Evolutionary conservation across 2,113 vertebrate species (phyloP).

Genomic region (Copsychus sechellarum): DNA sequence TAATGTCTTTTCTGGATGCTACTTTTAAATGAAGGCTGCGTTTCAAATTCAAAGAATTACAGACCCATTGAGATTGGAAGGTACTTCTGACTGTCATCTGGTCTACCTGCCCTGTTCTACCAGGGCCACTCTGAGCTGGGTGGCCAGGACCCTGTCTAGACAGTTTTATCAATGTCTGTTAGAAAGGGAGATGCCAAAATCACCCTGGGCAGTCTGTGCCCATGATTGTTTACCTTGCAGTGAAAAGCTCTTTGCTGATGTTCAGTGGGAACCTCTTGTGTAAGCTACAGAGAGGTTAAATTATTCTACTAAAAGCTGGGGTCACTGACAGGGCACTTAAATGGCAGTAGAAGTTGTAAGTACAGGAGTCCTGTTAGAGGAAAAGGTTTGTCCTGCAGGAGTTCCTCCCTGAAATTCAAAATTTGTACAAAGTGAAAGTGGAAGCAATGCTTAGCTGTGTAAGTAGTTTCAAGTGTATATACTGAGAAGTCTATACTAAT

Average conservation of each 20-base stretch:
- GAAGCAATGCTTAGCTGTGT: background rate
- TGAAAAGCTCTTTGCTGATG: background rate
- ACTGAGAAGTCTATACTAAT: too few species aligned
- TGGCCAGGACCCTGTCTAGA: background rate
- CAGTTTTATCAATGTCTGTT: accelerated
- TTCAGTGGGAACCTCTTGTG: background rate
- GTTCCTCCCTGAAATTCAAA: background rate
- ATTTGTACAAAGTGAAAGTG: background rate
- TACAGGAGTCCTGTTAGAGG: background rate
- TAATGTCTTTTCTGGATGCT: background rate
- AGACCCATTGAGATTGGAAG: background rate
- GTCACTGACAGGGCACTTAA: background rate
- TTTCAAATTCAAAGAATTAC: background rate
- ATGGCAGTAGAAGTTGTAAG: background rate
- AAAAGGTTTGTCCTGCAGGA: background rate
- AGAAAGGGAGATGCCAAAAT: background rate
- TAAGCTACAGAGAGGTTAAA: background rate
- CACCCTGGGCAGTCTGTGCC: background rate
- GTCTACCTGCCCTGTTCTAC: background rate
- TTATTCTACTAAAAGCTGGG: background rate
- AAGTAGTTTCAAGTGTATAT: background rate
- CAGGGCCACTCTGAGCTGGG: background rate
- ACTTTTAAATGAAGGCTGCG: background rate
- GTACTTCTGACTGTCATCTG: background rate
- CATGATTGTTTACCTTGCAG: background rate